A percentile compares a stretch with the other conserved stretches of the same genome.
phyloP scores from a whole-genome alignment of 92 coral and sea anemone species.

The Epizoanthus scotinus region DNA sequence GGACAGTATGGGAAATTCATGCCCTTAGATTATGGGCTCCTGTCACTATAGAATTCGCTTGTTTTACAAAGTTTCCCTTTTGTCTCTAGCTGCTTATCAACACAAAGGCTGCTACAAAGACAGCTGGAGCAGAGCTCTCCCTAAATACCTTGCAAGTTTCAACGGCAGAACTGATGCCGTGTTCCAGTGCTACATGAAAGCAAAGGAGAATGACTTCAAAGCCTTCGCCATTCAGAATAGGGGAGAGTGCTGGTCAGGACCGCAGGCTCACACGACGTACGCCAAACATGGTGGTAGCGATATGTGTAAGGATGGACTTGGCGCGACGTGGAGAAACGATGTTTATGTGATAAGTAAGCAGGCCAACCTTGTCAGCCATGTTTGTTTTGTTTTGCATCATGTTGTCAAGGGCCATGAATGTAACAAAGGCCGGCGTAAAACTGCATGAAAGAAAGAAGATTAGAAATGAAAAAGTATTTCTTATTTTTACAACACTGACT shows the following conservation, averaged over 20 bases:
- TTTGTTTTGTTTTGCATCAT: too few species aligned
- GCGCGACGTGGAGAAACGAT: conserved; percentile 13
- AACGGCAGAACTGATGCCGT: conserved; percentile 17
- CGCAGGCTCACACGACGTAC: conserved; percentile 13
- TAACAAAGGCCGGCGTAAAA: too few species aligned
- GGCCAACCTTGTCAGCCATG: too few species aligned
- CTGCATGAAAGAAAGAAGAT: too few species aligned
- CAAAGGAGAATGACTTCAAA: conserved; percentile 16
- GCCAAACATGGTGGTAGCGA: conserved; percentile 43
- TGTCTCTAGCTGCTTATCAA: conserved; percentile 4
- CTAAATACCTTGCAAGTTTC: conserved; percentile 19
- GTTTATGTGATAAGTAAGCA: conserved; percentile 7
- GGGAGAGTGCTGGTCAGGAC: conserved; percentile 52
- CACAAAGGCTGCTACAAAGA: conserved; percentile 31
- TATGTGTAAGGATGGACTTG: conserved; percentile 21
- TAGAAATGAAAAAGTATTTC: too few species aligned
- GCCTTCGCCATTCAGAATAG: conserved; percentile 23
- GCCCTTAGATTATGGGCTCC: too few species aligned
- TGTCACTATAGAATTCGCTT: neutral
- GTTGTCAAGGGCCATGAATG: too few species aligned
- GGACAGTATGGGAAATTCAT: too few species aligned
- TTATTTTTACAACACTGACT: too few species aligned
- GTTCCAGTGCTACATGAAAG: conserved; percentile 30
- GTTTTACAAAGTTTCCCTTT: neutral
- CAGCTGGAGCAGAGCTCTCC: conserved; percentile 12